Evolutionary conservation across 53 echinoderm and acorn worm species (phyloP).

Genomic region (Luidia sarsii): DNA sequence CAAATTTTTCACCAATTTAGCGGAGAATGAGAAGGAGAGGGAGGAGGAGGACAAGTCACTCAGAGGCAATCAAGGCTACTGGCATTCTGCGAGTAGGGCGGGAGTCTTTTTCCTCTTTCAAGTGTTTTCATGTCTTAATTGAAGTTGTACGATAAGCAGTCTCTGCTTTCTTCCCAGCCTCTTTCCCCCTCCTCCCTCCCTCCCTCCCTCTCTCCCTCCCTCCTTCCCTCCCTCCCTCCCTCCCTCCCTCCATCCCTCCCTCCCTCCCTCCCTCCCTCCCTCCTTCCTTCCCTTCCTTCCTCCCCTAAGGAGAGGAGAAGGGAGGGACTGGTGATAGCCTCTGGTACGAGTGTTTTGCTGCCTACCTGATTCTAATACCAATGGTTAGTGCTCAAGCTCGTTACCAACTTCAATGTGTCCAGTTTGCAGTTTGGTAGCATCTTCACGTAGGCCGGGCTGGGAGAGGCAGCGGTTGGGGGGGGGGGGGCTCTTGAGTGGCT

Average conservation of each 20-base stretch:
- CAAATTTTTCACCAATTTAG: not conserved
- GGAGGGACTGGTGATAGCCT: conserved; percentile 27
- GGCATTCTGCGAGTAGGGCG: not conserved
- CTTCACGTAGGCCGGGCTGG: conserved; percentile 22
- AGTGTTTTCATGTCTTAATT: conserved; percentile 38
- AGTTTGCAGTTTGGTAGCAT: conserved; percentile 24
- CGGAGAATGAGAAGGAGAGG: not conserved
- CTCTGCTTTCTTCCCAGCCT: no score
- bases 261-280: not conserved
- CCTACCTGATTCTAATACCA: conserved; percentile 50
- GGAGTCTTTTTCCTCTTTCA: not conserved
- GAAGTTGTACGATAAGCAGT: conserved; percentile 28
- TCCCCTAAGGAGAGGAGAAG: conserved; percentile 9
- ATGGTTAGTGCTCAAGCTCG: conserved; percentile 20
- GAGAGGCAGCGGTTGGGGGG: not conserved
- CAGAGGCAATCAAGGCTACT: conserved; percentile 12
- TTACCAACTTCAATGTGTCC: no score
- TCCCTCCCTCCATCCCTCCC: not conserved
- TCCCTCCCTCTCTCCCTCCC: not conserved
- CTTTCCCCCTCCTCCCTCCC: no score
- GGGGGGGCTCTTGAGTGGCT: not conserved
- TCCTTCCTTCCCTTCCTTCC: not conserved
- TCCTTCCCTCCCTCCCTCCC: not conserved
- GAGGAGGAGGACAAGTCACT: no score
- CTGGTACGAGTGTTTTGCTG: conserved; percentile 34